phyloP scores from a whole-genome alignment of 2,113 vertebrate species.

The Ivindomyrus marchei region DNA sequence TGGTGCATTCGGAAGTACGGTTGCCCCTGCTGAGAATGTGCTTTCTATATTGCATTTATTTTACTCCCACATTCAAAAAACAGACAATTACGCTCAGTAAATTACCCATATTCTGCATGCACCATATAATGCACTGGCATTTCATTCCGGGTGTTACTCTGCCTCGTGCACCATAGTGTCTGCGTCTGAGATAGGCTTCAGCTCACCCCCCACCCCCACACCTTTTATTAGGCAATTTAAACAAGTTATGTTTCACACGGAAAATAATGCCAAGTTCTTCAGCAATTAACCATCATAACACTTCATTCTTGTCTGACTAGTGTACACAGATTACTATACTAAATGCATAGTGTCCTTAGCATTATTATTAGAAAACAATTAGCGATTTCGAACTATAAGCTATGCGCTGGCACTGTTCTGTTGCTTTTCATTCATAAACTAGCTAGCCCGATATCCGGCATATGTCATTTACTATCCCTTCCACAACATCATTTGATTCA shows the following conservation, averaged over 20 bases:
- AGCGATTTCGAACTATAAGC: not conserved
- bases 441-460: not conserved
- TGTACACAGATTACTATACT: not conserved
- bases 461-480: not conserved
- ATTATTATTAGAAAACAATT: not conserved
- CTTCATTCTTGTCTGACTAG: not conserved
- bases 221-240: not conserved
- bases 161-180: not conserved
- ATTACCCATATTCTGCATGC: not conserved
- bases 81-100: not conserved
- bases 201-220: not conserved
- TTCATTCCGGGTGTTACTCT: not conserved
- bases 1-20: not conserved
- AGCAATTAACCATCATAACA: not conserved
- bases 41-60: not conserved
- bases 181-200: not conserved
- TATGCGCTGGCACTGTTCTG: not conserved
- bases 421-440: not conserved
- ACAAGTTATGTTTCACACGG: not conserved
- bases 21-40: not conserved
- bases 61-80: not conserved
- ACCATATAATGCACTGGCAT: not conserved
- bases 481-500: not conserved
- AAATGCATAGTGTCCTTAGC: not conserved
- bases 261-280: not conserved